Conservation (phyloP, 2,888 invertebrate species). For the Diadegma fenestrale region DNA sequence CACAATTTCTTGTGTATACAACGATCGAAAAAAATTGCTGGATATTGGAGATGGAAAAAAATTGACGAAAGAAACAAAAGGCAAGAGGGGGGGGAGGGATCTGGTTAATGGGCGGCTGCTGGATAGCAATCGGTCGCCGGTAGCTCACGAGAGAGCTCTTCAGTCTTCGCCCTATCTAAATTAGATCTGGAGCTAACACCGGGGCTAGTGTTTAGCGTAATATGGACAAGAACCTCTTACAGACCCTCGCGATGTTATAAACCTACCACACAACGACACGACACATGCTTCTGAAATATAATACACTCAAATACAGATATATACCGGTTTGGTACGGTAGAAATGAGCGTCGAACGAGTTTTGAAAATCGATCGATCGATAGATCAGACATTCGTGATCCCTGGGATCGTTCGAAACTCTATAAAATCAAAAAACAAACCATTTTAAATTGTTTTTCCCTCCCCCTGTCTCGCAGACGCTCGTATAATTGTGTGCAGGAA, state of each 20-base stretch:
- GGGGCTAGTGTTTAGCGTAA: slow-evolving; percentile 60
- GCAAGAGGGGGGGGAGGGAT: slow-evolving; percentile 42
- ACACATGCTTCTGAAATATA: slow-evolving; percentile 7
- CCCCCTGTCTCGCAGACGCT: no score
- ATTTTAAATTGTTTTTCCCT: slow-evolving; percentile 2
- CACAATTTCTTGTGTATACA: not conserved
- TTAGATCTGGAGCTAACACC: slow-evolving; percentile 82
- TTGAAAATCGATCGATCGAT: slow-evolving; percentile 60
- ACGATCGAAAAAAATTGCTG: slow-evolving; percentile 20
- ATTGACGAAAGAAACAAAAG: slow-evolving; percentile 23
- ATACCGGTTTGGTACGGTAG: slow-evolving; percentile 9
- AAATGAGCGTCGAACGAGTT: slow-evolving; percentile 55
- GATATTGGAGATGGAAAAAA: slow-evolving; percentile 1
- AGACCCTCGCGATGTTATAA: slow-evolving; percentile 9
- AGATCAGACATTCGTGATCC: slow-evolving; percentile 47
- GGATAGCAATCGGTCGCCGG: slow-evolving; percentile 52
- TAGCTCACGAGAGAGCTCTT: slow-evolving; percentile 67
- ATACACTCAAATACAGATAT: not conserved
- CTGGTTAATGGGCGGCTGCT: slow-evolving; percentile 52
- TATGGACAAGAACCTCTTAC: slow-evolving; percentile 55
- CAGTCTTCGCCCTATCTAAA: slow-evolving; percentile 80
- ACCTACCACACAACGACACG: not conserved
- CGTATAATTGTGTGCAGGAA: no score
- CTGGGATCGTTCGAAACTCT: not conserved
- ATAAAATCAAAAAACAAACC: slow-evolving; percentile 11